phyloP scores from a whole-genome alignment of 2,797 vertebrate species.

The Chaetodon trifasciatus region DNA sequence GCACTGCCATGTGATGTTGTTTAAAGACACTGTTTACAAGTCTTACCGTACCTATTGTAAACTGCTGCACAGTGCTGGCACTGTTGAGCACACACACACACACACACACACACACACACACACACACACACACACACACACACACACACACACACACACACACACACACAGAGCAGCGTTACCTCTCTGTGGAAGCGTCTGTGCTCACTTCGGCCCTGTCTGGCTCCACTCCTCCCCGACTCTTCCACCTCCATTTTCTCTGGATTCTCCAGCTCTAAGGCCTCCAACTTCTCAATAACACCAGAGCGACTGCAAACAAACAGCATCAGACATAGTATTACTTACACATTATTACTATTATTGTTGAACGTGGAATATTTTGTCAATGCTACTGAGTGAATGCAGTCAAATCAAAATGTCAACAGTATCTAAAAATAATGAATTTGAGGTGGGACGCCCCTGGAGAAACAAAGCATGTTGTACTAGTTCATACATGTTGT shows the following conservation, averaged over 20 bases:
- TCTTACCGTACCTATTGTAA: slow-evolving; percentile 17
- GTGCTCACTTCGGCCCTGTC: slow-evolving; percentile 87
- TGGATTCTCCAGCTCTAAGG: slow-evolving; percentile 87
- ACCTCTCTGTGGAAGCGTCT: slow-evolving; percentile 85
- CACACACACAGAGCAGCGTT: slow-evolving; percentile 10
- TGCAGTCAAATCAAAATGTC: not conserved
- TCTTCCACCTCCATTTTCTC: slow-evolving; percentile 89
- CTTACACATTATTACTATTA: not conserved
- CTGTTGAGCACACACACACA: slow-evolving; percentile 3
- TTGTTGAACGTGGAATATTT: not conserved
- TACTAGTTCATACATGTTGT: not conserved
- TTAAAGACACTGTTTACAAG: slow-evolving; percentile 44
- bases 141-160: not conserved
- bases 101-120: not conserved
- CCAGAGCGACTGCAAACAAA: slow-evolving; percentile 82
- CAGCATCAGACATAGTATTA: not conserved
- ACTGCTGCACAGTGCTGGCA: slow-evolving; percentile 29
- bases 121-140: not conserved
- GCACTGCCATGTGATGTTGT: slow-evolving; percentile 40
- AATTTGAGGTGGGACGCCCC: not conserved
- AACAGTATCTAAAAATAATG: not conserved
- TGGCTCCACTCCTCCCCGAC: slow-evolving; percentile 60
- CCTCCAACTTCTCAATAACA: slow-evolving; percentile 90
- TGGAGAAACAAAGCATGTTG: not conserved
- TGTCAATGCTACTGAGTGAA: not conserved